Evolutionary conservation across 2,888 invertebrate species (phyloP), one percentile per base, ranked within the genome.

Genomic region (Drymonia ruficornis): DNA sequence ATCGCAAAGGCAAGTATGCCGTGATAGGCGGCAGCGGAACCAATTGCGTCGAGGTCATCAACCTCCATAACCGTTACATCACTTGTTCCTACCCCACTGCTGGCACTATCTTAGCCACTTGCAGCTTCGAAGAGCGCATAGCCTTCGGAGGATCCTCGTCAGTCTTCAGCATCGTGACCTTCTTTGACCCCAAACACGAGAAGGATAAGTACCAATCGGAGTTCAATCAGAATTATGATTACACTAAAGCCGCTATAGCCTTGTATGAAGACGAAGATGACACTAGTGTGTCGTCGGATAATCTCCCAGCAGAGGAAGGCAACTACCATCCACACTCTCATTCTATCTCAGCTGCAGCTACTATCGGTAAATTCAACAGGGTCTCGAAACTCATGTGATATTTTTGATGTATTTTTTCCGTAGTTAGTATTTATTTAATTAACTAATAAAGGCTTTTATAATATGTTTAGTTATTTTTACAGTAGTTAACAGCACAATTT

Each of bases 1-100:
- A 93, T 60, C 87, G 91, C 19, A 91, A 92, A 79, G 92, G 91
- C 1, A 92, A 92, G 60, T 93, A 92, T 65, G 89, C 75, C 0
- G 81, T 93, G 44, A 81, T 91, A 15, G 93, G 92, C 3, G 93
- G 93, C 45, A 91, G 92, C 40, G 93, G 93, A 1, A 91, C 92
- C 2, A 85, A 81, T 34, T 87, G 89, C 60, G 76, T 93, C 0
- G 93, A 93, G 65, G 84, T 91, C 4, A 83, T 93, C 49, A 92
- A 93, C 60, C 80, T 93, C 0, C 89, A 92, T 72, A 89, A 93
- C 61, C 76, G 92, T 5, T 89, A 90, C 61, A 90, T 92, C 46
- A 64, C 81, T 9, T 92, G 91, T 53, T 90, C 89, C 0, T 91
- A 91, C 46, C 91, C 89, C 0, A 79, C 83, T 0, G 52, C 76